phyloP scores from a whole-genome alignment of 2,888 invertebrate species.

The Sinelater perroti region DNA sequence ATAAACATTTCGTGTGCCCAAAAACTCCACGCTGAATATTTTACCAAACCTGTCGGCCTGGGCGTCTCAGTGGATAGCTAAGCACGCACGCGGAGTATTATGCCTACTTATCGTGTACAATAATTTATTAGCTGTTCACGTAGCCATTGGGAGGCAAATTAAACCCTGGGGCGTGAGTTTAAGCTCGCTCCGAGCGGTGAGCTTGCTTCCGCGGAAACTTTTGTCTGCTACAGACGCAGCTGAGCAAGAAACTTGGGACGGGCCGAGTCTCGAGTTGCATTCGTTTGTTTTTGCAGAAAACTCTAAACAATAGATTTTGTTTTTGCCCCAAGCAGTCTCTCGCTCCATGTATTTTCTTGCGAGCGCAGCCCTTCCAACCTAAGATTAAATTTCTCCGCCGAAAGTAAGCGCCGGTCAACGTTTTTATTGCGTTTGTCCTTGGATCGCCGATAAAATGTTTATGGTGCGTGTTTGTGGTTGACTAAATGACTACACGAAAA shows the following conservation, averaged over 20 bases:
- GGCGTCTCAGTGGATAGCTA: too few species aligned
- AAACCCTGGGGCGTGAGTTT: neutral
- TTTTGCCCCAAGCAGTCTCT: conserved; percentile 21
- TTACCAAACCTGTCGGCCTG: too few species aligned
- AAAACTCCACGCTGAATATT: too few species aligned
- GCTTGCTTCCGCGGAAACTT: conserved; percentile 17
- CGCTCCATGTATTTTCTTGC: neutral
- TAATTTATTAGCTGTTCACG: too few species aligned
- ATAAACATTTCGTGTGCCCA: too few species aligned
- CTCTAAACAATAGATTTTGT: conserved; percentile 14
- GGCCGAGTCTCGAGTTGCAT: conserved; percentile 18
- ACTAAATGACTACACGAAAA: too few species aligned
- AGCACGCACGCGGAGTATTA: too few species aligned
- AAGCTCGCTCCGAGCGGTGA: conserved; percentile 1
- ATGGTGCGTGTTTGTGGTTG: too few species aligned
- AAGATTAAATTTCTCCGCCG: conserved; percentile 3
- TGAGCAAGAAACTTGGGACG: conserved; percentile 21
- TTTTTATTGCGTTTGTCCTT: too few species aligned
- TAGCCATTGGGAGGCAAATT: neutral
- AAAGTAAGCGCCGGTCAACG: too few species aligned
- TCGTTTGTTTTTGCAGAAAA: conserved; percentile 25
- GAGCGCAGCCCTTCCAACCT: neutral
- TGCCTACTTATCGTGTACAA: too few species aligned
- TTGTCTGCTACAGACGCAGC: conserved; percentile 23
- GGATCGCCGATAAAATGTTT: too few species aligned